phyloP scores from a whole-genome alignment of 2,797 vertebrate genomes.

The Taeniopygia guttata region DNA sequence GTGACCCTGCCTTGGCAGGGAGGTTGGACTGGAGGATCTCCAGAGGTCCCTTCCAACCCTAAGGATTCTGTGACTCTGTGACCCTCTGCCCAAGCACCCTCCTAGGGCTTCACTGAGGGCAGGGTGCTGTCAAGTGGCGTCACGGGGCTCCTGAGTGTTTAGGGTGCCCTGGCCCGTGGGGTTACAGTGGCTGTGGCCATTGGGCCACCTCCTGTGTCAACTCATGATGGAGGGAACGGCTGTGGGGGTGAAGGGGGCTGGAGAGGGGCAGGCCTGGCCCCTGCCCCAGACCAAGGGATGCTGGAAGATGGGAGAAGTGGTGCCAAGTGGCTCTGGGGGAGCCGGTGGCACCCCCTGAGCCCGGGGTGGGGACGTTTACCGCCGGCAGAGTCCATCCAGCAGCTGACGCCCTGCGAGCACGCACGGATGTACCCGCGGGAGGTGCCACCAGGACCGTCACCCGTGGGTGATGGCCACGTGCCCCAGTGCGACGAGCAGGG shows the following conservation, averaged over 20 bases:
- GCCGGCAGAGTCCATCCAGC: background rate
- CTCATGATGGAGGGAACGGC: background rate
- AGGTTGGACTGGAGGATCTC: background rate
- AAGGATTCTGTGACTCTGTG: background rate
- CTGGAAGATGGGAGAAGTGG: background rate
- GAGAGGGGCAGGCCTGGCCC: background rate
- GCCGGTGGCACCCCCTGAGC: background rate
- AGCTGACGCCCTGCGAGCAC: constrained; percentile 1
- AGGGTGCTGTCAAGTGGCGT: background rate
- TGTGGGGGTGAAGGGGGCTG: fast-evolving
- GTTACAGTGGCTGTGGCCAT: background rate
- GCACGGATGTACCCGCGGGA: background rate
- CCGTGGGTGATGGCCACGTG: background rate
- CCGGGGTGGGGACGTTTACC: fast-evolving
- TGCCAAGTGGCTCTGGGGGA: background rate
- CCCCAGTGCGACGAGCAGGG: constrained; percentile 75
- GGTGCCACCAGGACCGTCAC: background rate
- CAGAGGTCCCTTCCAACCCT: background rate
- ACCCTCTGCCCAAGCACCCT: fast-evolving
- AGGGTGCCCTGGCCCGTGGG: fast-evolving
- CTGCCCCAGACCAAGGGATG: background rate
- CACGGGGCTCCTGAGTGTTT: fast-evolving
- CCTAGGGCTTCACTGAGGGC: background rate
- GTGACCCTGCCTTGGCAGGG: background rate
- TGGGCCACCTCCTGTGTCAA: background rate